Conservation (phyloP, 2,797 vertebrate species). For the Phaenicophaeus curvirostris region DNA sequence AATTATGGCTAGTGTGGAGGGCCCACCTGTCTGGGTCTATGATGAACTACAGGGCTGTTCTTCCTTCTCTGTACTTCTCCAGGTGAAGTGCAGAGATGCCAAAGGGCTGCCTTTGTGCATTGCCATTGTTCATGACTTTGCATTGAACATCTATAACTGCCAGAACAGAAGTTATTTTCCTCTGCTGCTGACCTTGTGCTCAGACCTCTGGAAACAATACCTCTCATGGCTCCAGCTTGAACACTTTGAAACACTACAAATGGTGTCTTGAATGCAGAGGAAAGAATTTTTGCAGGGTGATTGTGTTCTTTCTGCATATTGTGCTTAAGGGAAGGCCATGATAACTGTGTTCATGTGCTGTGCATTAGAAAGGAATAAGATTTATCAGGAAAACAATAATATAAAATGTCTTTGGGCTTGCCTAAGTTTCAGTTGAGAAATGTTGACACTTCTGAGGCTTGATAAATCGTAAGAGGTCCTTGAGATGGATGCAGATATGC, state of each 20-base stretch:
- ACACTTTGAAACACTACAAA: background rate
- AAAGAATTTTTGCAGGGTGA: background rate
- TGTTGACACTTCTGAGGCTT: background rate
- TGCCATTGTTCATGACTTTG: background rate
- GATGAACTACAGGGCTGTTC: accelerated
- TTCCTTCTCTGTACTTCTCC: background rate
- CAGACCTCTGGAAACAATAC: background rate
- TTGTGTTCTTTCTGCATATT: background rate
- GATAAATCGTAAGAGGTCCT: background rate
- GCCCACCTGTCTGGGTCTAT: background rate
- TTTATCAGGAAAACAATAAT: background rate
- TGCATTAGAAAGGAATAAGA: background rate
- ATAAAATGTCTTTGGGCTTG: accelerated
- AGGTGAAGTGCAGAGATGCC: background rate
- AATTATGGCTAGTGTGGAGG: background rate
- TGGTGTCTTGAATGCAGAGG: background rate
- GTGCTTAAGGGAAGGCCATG: background rate
- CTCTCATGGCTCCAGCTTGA: background rate
- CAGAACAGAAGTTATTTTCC: background rate
- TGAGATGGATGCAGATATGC: background rate
- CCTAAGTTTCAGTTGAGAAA: background rate
- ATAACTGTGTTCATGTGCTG: background rate
- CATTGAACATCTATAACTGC: background rate
- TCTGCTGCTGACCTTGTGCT: background rate
- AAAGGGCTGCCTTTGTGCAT: background rate